Base-by-base conservation (phyloP, 2,888 invertebrate genomes). In the Agonopterix heracliana region DNA sequence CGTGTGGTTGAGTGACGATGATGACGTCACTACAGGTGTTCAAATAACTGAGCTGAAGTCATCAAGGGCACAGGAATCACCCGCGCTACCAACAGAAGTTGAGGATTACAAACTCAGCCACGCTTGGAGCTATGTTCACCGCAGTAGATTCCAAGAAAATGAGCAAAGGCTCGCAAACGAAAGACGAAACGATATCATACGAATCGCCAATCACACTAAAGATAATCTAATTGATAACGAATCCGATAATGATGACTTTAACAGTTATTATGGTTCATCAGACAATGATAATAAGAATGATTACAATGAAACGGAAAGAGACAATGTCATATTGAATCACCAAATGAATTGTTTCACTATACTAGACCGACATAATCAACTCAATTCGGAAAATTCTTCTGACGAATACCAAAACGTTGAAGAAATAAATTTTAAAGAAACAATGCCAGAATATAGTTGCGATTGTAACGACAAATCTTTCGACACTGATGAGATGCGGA, bases 41-140 rank as follows among this genome's bases (percentile, higher is more conserved):
- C 71, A 81, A 68, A 80, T 85, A 13, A 68, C 73, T 44, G 86
- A 85, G 68, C 55, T 85, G 7, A 69, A 75, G 44, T 68, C 74
- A 68, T 71, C 26, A 65, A 49, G n/a, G 47, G 65, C 26, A 54
- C 64, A 5, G 63, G 56, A 56, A n/a, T 54, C 68, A 7, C 52
- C 61, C 5, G 59, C 63, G 26, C 60, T 3, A 26, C 26, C 26
- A 26, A 26, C 26, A 26, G 3, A 26, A 26, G 59, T 63, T 26
- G 57, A 60, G 36, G 46, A 54, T 46, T 48, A 60, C 38, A 48
- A 53, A n/a, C 56, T 54, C 10, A 64, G 49, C 11, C 66, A 75
- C 40, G 52, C 57, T 11, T 78, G 74, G 74, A 67, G 63, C 47
- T 64, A 68, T 36, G 51, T 56, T 2, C 63, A 66, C 45, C 56